These are phyloP conservation scores for Chloebia gouldiae DNA, from an alignment of 2,113 vertebrate species.

Conservation along the genomic window DNA sequence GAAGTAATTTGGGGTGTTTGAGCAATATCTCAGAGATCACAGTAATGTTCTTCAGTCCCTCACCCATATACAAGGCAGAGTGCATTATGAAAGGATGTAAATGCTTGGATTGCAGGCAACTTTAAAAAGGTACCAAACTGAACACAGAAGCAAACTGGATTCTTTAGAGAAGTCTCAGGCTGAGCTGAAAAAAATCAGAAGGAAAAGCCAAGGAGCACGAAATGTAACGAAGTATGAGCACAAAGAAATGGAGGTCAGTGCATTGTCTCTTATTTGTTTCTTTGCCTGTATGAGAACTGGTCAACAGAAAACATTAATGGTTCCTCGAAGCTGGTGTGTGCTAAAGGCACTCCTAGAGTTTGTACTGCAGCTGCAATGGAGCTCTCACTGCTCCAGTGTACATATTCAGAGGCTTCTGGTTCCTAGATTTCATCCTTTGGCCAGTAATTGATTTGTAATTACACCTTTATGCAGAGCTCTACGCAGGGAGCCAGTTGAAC, in stretches of 20 bases:
- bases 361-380: not conserved
- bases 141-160: conserved; percentile 89
- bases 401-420: not conserved
- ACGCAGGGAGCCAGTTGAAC: not conserved
- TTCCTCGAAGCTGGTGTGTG: not conserved
- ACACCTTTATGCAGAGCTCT: not conserved
- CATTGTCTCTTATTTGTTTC: not conserved
- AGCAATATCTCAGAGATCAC: not conserved
- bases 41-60: not conserved
- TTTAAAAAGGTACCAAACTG: conserved; percentile 92
- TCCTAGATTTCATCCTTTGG: not conserved
- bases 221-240: conserved; percentile 86
- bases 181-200: conserved; percentile 91
- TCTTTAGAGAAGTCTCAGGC: conserved; percentile 91
- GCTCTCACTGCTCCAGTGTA: not conserved
- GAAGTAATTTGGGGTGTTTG: not conserved
- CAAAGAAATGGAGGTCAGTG: conserved; percentile 90
- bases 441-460: not conserved
- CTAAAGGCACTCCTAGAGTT: not conserved
- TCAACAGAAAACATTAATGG: not conserved
- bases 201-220: conserved; percentile 91
- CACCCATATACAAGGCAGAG: not conserved
- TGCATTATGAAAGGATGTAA: not conserved
- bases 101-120: conserved; percentile 82
- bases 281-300: not conserved